These are phyloP conservation scores for Pteruthius melanotis DNA, from an alignment of 2,113 vertebrate species.

Conservation along the genomic window DNA sequence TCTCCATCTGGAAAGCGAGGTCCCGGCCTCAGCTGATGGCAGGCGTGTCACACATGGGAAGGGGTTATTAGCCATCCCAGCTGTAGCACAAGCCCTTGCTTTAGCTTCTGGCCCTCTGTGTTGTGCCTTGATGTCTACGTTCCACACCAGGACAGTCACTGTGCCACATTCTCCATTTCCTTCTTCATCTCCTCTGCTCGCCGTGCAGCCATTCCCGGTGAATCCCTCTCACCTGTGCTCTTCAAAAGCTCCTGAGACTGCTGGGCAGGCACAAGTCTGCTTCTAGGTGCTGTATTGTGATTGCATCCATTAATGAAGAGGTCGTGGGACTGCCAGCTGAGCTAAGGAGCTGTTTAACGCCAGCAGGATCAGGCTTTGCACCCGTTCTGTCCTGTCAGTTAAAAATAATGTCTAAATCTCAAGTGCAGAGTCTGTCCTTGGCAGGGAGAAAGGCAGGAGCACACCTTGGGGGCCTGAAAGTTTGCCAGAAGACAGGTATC, in stretches of 20 bases:
- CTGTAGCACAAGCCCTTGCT: background rate
- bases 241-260: background rate
- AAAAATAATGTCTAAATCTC: background rate
- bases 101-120: background rate
- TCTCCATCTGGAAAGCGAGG: background rate
- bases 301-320: background rate
- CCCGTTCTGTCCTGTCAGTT: background rate
- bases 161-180: background rate
- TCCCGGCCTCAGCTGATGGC: background rate
- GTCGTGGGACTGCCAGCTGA: background rate
- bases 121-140: background rate
- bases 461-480: background rate
- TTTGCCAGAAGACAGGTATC: background rate
- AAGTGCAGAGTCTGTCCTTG: background rate
- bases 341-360: background rate
- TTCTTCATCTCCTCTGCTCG: background rate
- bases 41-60: rapidly evolving
- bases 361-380: background rate
- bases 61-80: background rate
- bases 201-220: rapidly evolving
- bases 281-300: background rate
- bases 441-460: background rate
- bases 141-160: background rate
- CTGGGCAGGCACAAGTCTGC: background rate
- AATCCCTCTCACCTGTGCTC: background rate